Evolutionary conservation across 2,113 vertebrate genomes (phyloP).

Genomic region (Dicrurus megarhynchus): DNA sequence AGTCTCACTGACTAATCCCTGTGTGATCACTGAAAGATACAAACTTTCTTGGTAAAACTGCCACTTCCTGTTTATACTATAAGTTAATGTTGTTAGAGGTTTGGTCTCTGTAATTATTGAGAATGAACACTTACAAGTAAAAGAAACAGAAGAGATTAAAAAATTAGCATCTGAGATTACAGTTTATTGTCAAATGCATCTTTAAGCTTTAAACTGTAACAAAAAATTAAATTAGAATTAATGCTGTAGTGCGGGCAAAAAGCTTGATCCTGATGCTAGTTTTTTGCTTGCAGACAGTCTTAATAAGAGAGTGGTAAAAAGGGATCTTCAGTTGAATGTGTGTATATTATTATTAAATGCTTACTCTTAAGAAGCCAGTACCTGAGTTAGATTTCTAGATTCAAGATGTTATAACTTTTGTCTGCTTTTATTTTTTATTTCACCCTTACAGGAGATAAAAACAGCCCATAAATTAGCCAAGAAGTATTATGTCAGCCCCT

Average conservation of each 20-base stretch:
- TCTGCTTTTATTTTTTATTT: neutral
- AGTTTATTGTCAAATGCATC: neutral
- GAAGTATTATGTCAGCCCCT: constrained; percentile 83
- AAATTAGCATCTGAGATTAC: neutral
- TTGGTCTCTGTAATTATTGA: neutral
- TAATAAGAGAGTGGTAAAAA: neutral
- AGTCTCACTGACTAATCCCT: neutral
- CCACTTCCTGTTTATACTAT: neutral
- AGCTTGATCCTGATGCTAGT: neutral
- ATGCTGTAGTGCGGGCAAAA: neutral
- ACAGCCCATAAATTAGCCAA: constrained; percentile 91
- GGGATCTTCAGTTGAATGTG: neutral
- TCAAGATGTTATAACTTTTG: neutral
- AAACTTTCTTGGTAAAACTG: neutral
- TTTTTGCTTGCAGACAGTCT: neutral
- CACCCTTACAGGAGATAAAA: constrained; percentile 88
- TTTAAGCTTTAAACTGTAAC: neutral
- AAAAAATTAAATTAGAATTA: neutral
- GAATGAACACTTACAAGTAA: neutral
- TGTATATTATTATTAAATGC: neutral
- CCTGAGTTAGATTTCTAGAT: neutral
- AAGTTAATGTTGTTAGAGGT: neutral
- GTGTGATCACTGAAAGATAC: neutral
- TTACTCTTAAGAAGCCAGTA: neutral
- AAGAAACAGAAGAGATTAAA: neutral